Base-by-base conservation (phyloP, 2,113 vertebrate species). In the Stigmatopora argus region DNA sequence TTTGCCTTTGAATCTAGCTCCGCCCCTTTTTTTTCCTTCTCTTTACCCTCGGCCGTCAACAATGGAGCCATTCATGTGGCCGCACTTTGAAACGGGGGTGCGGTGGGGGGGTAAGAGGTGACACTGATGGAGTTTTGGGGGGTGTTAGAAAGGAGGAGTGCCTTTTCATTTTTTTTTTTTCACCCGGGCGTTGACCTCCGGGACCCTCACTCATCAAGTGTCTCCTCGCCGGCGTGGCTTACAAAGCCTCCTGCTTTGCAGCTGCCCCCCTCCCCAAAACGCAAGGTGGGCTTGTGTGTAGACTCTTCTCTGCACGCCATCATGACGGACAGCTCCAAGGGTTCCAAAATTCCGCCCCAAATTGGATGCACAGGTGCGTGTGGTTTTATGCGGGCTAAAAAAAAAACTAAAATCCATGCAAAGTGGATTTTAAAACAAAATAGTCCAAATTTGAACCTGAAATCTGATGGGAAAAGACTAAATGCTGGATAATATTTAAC, bases 51-150 rank as follows among this genome's bases (percentile, higher is more conserved):
- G n/a, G 61, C 69, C 62, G 12, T 79, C 72, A 82, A 92, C 91
- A 91, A 91, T 89, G 82, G 83, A 62, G 69, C 73, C 79, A 90
- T 92, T 92, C 89, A 91, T 90, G 78, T 81, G 83, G 85, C 83
- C 89, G 87, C 87, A 84, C 87, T 89, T 90, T 92, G 83, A 87
- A 90, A 91, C 87, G 84, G 56, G 26, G 80, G 85, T 68, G 78
- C 57, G 46, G 47, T 64, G 72, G 79, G 75, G 70, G 82, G 86
- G 85, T 75, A 79, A 88, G 85, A 89, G 88, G 89, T 89, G 88
- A 88, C 80, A 88, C 68, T 18, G 57, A 73, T 48, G 56, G 66
- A 61, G 14, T 46, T 57, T 19, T 63, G 47, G 46, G 56, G 51
- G 56, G 26, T 21, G 31, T 55, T 26, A 56, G 68, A 52, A 61